These are phyloP conservation scores for Tretioscincus oriximinensis DNA, from an alignment of 2,113 vertebrate species.

Conservation along the genomic window DNA sequence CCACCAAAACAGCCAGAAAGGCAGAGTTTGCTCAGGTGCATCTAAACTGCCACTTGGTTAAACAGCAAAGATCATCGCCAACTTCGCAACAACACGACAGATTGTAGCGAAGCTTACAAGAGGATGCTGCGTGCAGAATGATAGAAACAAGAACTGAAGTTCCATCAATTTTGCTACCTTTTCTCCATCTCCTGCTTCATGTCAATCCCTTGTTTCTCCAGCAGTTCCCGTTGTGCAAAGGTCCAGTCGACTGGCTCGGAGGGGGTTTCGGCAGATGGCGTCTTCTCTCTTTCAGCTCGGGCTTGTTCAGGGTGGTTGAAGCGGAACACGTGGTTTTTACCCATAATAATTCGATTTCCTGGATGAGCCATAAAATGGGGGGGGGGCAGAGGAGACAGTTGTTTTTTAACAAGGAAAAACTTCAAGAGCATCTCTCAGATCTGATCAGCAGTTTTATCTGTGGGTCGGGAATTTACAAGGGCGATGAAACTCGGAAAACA, in stretches of 20 bases:
- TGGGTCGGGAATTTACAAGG: background rate
- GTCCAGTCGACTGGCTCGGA: constrained; percentile 99
- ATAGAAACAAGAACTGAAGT: background rate
- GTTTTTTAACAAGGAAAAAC: background rate
- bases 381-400: no score
- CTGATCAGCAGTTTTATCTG: background rate
- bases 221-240: constrained; percentile 94
- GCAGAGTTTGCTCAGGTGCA: no score
- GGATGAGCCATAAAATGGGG: background rate
- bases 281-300: constrained; percentile 95
- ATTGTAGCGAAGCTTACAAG: no score
- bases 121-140: no score
- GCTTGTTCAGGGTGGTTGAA: constrained; percentile 99
- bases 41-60: no score
- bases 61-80: no score
- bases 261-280: constrained; percentile 94
- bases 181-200: constrained; percentile 99
- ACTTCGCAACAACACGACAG: no score
- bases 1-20: no score
- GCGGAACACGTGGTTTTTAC: constrained; percentile 97
- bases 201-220: constrained; percentile 98
- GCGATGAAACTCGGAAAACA: background rate
- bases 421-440: no score
- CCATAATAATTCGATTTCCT: constrained; percentile 99
- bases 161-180: constrained; percentile 72